Evolutionary conservation across 2,113 vertebrate genomes (phyloP).

Genomic region (Eclectus roratus): DNA sequence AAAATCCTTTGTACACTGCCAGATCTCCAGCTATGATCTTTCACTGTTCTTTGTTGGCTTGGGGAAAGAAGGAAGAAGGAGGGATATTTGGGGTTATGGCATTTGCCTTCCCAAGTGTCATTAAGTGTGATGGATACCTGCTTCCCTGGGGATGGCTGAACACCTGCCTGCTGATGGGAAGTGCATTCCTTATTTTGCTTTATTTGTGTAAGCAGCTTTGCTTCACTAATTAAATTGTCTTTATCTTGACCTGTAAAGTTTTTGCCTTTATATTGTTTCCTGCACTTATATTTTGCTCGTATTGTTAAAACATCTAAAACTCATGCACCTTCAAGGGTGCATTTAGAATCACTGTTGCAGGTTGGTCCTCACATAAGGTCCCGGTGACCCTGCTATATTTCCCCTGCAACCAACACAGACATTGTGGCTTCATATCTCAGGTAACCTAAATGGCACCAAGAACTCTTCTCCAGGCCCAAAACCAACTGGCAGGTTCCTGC

Average conservation of each 20-base stretch:
- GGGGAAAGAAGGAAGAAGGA: neutral
- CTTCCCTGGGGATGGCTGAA: neutral
- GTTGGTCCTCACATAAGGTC: neutral
- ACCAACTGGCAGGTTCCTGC: neutral
- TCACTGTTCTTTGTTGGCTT: neutral
- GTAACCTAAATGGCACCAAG: neutral
- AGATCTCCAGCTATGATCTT: neutral
- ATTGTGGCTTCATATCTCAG: neutral
- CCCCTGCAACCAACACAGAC: neutral
- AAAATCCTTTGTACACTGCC: rapidly evolving
- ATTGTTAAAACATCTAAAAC: neutral
- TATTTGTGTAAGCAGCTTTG: neutral
- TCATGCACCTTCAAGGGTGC: rapidly evolving
- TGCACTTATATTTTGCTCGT: neutral
- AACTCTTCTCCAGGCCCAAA: neutral
- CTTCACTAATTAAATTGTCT: neutral
- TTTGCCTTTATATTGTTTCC: neutral
- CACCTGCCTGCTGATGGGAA: neutral
- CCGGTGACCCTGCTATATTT: neutral
- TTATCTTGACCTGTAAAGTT: neutral
- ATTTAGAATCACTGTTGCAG: neutral
- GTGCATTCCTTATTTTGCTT: neutral
- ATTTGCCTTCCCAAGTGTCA: neutral
- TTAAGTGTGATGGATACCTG: neutral
- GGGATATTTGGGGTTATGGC: neutral